phyloP scores from a whole-genome alignment of 2,888 invertebrate genomes.

The Ichneumoninae sp. region DNA sequence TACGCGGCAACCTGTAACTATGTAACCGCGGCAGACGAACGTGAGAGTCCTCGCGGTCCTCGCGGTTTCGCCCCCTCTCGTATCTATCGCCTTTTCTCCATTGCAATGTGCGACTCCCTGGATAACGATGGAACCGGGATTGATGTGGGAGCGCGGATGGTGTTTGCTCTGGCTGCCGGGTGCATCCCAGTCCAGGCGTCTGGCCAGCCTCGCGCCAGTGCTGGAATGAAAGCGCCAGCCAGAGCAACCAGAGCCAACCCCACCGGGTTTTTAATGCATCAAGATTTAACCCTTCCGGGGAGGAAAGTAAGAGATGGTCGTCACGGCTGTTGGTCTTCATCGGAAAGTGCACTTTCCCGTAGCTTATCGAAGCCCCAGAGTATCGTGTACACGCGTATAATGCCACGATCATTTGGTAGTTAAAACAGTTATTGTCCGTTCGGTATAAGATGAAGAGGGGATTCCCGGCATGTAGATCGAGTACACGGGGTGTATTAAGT shows the following conservation, averaged over 20 bases:
- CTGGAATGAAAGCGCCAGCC: too few species aligned
- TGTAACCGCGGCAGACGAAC: slow-evolving; percentile 73
- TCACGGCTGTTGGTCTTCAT: slow-evolving; percentile 3
- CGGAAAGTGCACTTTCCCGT: background rate
- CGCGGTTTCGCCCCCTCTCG: slow-evolving; percentile 18
- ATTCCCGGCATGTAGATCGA: slow-evolving; percentile 34
- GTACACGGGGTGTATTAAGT: slow-evolving; percentile 58
- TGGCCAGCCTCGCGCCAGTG: too few species aligned
- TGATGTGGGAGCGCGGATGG: slow-evolving; percentile 15
- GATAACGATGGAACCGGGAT: slow-evolving; percentile 63
- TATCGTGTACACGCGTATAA: slow-evolving; percentile 31
- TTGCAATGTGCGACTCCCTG: slow-evolving; percentile 9
- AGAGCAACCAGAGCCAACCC: too few species aligned
- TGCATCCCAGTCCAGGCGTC: background rate
- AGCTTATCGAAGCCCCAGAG: slow-evolving; percentile 5
- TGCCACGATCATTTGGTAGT: slow-evolving; percentile 63
- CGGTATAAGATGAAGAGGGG: background rate
- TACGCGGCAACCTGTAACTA: slow-evolving; percentile 79
- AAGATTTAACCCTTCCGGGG: background rate
- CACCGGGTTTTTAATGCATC: background rate
- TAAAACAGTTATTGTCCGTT: slow-evolving; percentile 61
- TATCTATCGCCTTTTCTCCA: slow-evolving; percentile 71
- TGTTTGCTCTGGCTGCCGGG: too few species aligned
- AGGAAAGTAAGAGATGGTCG: background rate
- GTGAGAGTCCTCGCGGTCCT: slow-evolving; percentile 14